phyloP scores from a whole-genome alignment of 2,888 invertebrate species.

The Xestia ashworthii region DNA sequence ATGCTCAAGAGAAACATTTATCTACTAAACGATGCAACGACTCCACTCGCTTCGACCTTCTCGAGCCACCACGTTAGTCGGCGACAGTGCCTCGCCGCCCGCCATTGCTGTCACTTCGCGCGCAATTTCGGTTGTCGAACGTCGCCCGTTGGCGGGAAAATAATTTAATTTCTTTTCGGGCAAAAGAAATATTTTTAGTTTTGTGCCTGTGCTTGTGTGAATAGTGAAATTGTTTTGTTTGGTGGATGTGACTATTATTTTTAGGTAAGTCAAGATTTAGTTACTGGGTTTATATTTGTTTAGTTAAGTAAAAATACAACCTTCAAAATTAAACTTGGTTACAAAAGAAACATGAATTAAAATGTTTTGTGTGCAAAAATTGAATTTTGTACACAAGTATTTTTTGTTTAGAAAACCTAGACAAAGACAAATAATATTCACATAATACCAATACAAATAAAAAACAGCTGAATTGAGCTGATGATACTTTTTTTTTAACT shows the following conservation, averaged over 20 bases:
- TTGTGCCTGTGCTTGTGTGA: slow-evolving; percentile 57
- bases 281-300: too few species aligned
- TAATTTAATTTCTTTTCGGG: slow-evolving; percentile 16
- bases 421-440: background rate
- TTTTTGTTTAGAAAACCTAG: background rate
- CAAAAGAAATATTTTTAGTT: slow-evolving; percentile 27
- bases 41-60: slow-evolving; percentile 64
- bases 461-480: background rate
- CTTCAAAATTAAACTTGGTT: background rate
- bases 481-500: too few species aligned
- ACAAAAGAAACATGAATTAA: background rate
- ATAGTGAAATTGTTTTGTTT: slow-evolving; percentile 46
- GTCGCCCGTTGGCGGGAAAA: slow-evolving; percentile 63
- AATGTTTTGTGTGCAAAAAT: background rate
- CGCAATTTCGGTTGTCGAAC: slow-evolving; percentile 67
- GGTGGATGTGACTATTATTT: slow-evolving; percentile 16
- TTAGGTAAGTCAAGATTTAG: slow-evolving; percentile 39
- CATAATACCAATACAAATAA: background rate
- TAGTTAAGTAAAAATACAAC: background rate
- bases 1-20: slow-evolving; percentile 48
- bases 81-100: slow-evolving; percentile 70
- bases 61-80: slow-evolving; percentile 52
- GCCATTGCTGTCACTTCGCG: slow-evolving; percentile 74
- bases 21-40: slow-evolving; percentile 61
- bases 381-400: background rate